Base-by-base conservation (phyloP, 1,140 invertebrate species). In the Trichomalopsis sarcophagae region DNA sequence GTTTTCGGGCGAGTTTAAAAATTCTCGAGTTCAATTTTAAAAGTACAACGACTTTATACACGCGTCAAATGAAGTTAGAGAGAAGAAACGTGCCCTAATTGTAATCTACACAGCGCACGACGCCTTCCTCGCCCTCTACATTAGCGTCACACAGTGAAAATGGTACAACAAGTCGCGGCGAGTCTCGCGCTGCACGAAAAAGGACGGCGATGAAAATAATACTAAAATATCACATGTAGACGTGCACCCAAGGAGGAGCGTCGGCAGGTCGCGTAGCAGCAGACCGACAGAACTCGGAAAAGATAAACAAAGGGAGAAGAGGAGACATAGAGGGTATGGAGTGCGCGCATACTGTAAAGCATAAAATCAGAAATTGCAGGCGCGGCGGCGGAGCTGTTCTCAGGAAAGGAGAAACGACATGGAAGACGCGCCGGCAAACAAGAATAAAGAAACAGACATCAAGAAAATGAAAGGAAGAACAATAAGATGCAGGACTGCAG, bases 221-320 rank as follows among this genome's bases (percentile, higher is more conserved):
- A 81, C 23, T 27, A 81, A 81, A 81, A 81, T 40, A 80, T 80
- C 62, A n/a, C 33, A 27, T 27, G 68, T 71, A 71, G 40, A 10
- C 40, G 40, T 44, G 40, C 40, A 44, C 6, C 9, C 11, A 44
- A 44, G 9, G 9, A 44, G 9, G 40, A 44, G 6, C 10, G 7
- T 9, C 40, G 10, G 40, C 9, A 40, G 4, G 4, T 40, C 36
- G 36, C 36, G 36, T 40, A 40, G 36, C 36, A 44, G 40, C 33
- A 36, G 33, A 36, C 40, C 40, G 40, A 9, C 40, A 44, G 9
- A 44, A 44, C 40, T 44, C 40, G 40, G 40, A 44, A 44, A 44
- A 44, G 40, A 44, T 44, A 44, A 44, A 44, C 7, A 44, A 44
- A 66, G 62, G 13, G 6, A 17, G 30, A 23, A 9, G 17, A 5